Base-by-base conservation (phyloP, 1,140 invertebrate species). In the Hylaeus volcanicus region DNA sequence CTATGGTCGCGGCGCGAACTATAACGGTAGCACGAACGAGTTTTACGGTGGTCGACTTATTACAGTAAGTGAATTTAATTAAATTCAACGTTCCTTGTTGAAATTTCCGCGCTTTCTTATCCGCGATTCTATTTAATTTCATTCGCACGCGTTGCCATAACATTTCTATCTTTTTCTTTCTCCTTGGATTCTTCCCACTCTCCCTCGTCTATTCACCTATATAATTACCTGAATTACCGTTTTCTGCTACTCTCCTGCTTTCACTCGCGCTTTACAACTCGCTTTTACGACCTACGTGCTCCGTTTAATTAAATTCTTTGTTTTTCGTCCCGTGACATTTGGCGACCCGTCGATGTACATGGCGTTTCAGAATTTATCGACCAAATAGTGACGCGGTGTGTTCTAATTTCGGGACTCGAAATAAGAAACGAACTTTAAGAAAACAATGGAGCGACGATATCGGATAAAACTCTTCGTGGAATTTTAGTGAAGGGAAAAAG, bases 31-130 rank as follows among this genome's bases (percentile, higher is more conserved):
- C 26, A 37, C 26, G 2, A n/a, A 37, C 9, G 39, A 15, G 61
- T 43, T 64, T 43, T 15, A 68, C 45, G 65, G 3, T 12, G 45
- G 45, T 37, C 65, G 65, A 51, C 65, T 68, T 68, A 68, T 51
- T 68, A 68, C 65, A 3, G 43, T 68, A 68, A 51, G 51, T 45
- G n/a, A 37, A 26, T 68, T 68, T n/a, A 68, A 68, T 68, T 68
- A 51, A 51, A 68, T 5, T 2, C n/a, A 51, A 51, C 65, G 11
- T 5, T 26, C n/a, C 65, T 37, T 37, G 45, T 37, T 68, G 65
- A 53, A 51, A 51, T 68, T 51, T 37, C 9, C 48, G 15, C 8
- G 15, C 64, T 66, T 48, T 45, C 43, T 45, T 26, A 9, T n/a
- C 64, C 43, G 14, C 43, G 64, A 45, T 68, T 45, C 8, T 43